Evolutionary conservation across 2,888 invertebrate species (phyloP).

Genomic region (Chalcis sispes): DNA sequence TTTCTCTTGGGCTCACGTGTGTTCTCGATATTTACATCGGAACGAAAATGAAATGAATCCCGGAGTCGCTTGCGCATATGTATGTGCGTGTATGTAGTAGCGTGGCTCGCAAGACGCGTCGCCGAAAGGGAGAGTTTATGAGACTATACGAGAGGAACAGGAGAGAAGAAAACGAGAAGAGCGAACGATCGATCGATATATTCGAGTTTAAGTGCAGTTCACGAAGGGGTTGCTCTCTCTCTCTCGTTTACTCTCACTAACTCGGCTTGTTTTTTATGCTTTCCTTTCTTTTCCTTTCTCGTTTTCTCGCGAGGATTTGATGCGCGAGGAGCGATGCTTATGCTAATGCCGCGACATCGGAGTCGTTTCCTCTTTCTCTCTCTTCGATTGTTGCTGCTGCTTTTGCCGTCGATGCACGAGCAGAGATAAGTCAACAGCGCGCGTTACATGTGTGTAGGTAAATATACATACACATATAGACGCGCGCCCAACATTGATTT

Average conservation of each 20-base stretch:
- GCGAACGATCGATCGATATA: slow-evolving; percentile 34
- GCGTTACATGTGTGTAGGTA: too few species aligned
- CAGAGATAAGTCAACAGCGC: slow-evolving; percentile 56
- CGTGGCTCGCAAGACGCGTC: too few species aligned
- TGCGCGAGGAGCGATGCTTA: slow-evolving; percentile 15
- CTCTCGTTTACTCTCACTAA: too few species aligned
- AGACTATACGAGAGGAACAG: not conserved
- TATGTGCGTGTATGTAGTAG: not conserved
- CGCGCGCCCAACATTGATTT: slow-evolving; percentile 3
- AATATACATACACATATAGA: slow-evolving; percentile 4
- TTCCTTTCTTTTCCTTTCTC: slow-evolving; percentile 4
- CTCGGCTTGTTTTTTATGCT: not conserved
- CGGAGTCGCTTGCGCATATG: slow-evolving; percentile 9
- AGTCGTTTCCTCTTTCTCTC: slow-evolving; percentile 28
- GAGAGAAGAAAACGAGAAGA: not conserved
- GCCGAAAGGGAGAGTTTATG: slow-evolving; percentile 30
- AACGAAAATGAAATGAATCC: slow-evolving; percentile 45
- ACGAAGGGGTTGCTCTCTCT: not conserved
- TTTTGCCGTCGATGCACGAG: slow-evolving; percentile 61
- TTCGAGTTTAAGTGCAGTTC: not conserved
- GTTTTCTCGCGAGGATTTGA: not conserved
- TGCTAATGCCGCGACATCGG: slow-evolving; percentile 44
- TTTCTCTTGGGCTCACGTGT: slow-evolving; percentile 6
- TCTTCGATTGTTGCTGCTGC: too few species aligned
- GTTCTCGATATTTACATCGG: slow-evolving; percentile 18